Evolutionary conservation across 1,140 invertebrate species (phyloP), one percentile per base, ranked within the genome.

Genomic region (Nephila pilipes): DNA sequence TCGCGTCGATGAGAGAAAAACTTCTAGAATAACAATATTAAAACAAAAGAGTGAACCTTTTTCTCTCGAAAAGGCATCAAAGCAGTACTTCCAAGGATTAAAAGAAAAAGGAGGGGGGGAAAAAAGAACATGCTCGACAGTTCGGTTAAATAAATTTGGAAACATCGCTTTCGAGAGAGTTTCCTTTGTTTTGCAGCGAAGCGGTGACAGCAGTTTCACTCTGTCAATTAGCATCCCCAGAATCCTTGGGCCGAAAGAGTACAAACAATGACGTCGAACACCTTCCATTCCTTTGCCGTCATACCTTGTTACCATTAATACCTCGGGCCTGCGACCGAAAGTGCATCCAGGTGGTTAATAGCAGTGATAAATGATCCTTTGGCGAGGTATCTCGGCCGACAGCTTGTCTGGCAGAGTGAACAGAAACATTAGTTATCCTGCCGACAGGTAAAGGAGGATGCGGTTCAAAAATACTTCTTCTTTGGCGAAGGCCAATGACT

Each of bases 231-330:
- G 58, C 83, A 57, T 57, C 83, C 46, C 55, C n/a, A 25, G 55
- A 58, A 58, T 58, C 55, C 83, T 12, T 58, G 54, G 54, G 29
- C 46, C 80, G 54, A 63, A 65, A 36, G 58, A 36, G n/a, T 65
- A 54, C 25, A 90, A 80, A 79, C 46, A 69, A 36, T 55, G 88
- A 36, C 65, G 22, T 25, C 46, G 38, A 69, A 75, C 69, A 75
- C 69, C 69, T 36, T 36, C 69, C 69, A 75, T 75, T 75, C 69
- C 69, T 75, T 32, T 36, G 69, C 65, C 88, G 88, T 90, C 88
- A 90, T 57, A 90, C 88, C 88, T 90, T 91, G 89, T 91, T 91
- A 91, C 89, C 89, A 91, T 83, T 81, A 91, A 91, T 91, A 91
- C 89, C 79, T 54, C 58, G 2, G 46, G 79, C 29, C 54, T 55